Conservation (phyloP, 2,888 invertebrate genomes). For the Andrena haemorrhoa region DNA sequence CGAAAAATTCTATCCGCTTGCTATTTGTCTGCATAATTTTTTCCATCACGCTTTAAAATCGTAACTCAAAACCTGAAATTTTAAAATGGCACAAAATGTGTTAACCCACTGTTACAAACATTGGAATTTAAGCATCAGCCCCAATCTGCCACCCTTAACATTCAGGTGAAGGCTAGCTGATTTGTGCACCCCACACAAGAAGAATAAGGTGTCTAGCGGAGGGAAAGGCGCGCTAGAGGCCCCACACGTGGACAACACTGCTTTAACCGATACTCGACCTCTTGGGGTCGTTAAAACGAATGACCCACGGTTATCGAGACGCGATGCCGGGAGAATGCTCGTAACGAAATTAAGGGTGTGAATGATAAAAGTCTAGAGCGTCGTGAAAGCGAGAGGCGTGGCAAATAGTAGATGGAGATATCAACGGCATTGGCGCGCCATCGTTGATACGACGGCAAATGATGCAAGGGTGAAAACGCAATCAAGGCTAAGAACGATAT, state of each 20-base stretch:
- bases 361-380: constrained; percentile 56
- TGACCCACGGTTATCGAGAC: constrained; percentile 63
- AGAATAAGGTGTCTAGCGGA: neutral
- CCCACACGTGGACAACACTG: neutral
- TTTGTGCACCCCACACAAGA: neutral
- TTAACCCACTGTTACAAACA: too few species aligned
- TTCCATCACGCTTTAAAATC: too few species aligned
- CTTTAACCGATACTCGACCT: constrained; percentile 39
- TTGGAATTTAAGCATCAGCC: too few species aligned
- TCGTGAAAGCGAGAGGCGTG: constrained; percentile 24
- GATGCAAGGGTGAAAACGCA: constrained; percentile 62
- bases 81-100: too few species aligned
- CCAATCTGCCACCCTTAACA: neutral
- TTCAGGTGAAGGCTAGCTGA: neutral
- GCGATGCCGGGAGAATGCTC: constrained; percentile 49
- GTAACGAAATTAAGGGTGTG: constrained; percentile 69
- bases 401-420: constrained; percentile 39
- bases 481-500: constrained; percentile 61
- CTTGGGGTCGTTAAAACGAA: constrained; percentile 61
- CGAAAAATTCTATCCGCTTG: too few species aligned
- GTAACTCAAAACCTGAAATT: too few species aligned
- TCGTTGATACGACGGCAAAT: constrained; percentile 68
- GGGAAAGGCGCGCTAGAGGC: neutral
- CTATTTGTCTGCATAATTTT: too few species aligned
- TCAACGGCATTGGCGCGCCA: constrained; percentile 65